Percentiles rank a stretch among this genome's conserved stretches.
These are phyloP conservation scores for Drosophila aldrichi DNA, from an alignment of 2,888 invertebrate species.

Conservation along the genomic window DNA sequence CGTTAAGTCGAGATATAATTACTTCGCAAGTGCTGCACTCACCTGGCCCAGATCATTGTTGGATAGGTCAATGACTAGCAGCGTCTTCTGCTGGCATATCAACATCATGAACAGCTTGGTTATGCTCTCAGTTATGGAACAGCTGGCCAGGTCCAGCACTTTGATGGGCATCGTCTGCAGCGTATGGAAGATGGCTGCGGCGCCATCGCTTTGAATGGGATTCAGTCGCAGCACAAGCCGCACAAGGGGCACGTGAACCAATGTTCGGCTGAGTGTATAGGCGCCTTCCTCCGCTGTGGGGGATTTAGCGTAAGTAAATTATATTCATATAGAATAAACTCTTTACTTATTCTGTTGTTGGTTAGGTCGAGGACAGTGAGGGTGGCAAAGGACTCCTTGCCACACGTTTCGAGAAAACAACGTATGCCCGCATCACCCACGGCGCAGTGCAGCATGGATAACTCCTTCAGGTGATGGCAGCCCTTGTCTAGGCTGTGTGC, in stretches of 20 bases:
- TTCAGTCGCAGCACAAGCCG: constrained; percentile 82
- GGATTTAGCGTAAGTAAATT: background rate
- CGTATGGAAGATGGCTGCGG: constrained; percentile 81
- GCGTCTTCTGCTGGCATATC: constrained; percentile 76
- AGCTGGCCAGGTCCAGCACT: constrained; percentile 80
- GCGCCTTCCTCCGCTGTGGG: constrained; percentile 83
- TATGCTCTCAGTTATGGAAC: constrained; percentile 77
- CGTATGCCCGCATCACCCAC: constrained; percentile 83
- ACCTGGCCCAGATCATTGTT: constrained; percentile 83
- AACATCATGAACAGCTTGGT: constrained; percentile 82
- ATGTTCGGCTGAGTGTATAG: constrained; percentile 75
- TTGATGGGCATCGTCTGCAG: constrained; percentile 75
- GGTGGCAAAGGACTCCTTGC: constrained; percentile 81
- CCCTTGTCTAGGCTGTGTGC: constrained; percentile 84
- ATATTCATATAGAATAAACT: background rate
- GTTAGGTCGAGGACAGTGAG: constrained; percentile 80
- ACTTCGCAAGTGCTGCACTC: background rate
- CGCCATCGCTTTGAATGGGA: constrained; percentile 85
- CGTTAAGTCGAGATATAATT: fast-evolving
- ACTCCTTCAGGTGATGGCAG: constrained; percentile 78
- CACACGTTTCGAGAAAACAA: constrained; percentile 79
- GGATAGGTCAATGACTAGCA: constrained; percentile 77
- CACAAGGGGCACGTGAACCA: constrained; percentile 73
- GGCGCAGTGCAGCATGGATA: constrained; percentile 81
- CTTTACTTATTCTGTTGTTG: constrained; percentile 84